Evolutionary conservation across 2,888 invertebrate genomes (phyloP), one percentile per base, ranked within the genome.

Genomic region (Dione juno): DNA sequence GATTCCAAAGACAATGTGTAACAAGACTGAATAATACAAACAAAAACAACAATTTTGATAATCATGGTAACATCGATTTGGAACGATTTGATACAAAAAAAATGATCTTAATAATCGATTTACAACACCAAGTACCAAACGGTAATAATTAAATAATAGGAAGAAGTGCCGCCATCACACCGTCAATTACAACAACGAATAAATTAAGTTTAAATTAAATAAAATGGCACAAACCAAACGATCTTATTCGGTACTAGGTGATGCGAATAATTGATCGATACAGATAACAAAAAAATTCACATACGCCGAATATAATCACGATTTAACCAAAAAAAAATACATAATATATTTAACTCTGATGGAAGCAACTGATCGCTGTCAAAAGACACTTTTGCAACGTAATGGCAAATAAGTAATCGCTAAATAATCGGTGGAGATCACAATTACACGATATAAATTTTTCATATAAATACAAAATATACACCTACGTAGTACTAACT

Each of bases 391-490:
- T 78, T 83, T 84, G 89, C 91, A 89, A 90, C 90, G 81, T 82
- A 92, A 93, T 93, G 93, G 93, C 93, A 93, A 89, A 88, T 83
- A 87, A 87, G 84, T 89, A 87, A 90, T 89, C 88, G 90, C 88
- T 93, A 91, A 91, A 87, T 89, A 92, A 92, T 93, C 93, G 93
- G 93, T 93, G 93, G 93, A 93, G 93, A 93, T 93, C 93, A 93
- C 89, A 92, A 89, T 88, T 90, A 92, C 89, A 92, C 89, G 86
- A 89, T 87, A 89, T 86, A 89, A 85, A 83, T 86, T 73, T 76
- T 74, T 69, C 70, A 88, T 88, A 92, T 92, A 92, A 92, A 92
- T 92, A 92, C 90, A 91, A 90, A 88, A 91, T 92, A 90, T 91
- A 93, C 92, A 75, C 71, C 74, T 86, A 88, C 85, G 84, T 88